Evolutionary conservation across 2,797 vertebrate species (phyloP).

Genomic region (Zalophus californianus): DNA sequence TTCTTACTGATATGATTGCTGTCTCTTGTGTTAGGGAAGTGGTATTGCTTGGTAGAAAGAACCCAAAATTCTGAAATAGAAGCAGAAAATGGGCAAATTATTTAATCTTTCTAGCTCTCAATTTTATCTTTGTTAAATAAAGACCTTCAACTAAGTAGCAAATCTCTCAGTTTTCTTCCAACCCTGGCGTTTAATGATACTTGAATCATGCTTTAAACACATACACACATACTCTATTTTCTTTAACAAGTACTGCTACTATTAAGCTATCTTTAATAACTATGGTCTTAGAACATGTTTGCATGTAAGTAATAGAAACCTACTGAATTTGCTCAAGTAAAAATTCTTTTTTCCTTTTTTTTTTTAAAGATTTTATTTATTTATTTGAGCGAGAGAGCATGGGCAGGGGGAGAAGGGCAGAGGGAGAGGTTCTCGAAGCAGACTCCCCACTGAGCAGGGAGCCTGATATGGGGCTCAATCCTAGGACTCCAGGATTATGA

Average conservation of each 20-base stretch:
- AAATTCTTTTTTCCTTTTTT: neutral
- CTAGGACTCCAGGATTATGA: neutral
- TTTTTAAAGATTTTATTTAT: neutral
- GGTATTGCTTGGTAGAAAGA: slow-evolving; percentile 12
- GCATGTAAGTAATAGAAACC: neutral
- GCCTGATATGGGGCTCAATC: neutral
- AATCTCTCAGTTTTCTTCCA: slow-evolving; percentile 35
- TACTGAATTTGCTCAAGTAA: slow-evolving; percentile 15
- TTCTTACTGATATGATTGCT: slow-evolving; percentile 58
- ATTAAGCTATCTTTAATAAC: slow-evolving; percentile 9
- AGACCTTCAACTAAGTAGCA: slow-evolving; percentile 42
- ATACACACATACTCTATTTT: neutral
- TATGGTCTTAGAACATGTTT: slow-evolving; percentile 5
- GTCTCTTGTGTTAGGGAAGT: slow-evolving; percentile 15
- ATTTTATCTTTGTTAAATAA: slow-evolving; percentile 58
- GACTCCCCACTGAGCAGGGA: neutral
- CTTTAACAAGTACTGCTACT: neutral
- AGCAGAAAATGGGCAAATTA: slow-evolving; percentile 14
- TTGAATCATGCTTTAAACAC: slow-evolving; percentile 24
- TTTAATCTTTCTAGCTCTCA: neutral
- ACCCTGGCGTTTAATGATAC: neutral
- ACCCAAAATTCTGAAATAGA: slow-evolving; percentile 34
- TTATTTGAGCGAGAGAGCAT: neutral
- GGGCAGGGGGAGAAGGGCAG: neutral
- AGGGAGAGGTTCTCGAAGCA: neutral